Base-by-base conservation (phyloP, 2,888 invertebrate species). In the Tetrapedia diversipes region DNA sequence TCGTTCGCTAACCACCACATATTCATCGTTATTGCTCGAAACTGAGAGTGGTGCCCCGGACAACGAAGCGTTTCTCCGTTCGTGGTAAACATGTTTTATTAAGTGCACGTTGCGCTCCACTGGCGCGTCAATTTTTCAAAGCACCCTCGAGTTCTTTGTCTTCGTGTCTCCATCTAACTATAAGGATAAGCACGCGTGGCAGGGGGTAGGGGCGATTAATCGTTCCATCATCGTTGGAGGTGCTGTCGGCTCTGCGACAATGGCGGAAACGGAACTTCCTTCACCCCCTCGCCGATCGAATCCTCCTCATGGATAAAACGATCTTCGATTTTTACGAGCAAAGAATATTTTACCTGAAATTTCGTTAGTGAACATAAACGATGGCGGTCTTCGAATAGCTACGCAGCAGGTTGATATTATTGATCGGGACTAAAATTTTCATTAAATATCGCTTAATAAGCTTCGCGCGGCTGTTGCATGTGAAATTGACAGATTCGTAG, bases 61-160 rank as follows among this genome's bases (percentile, higher is more conserved):
- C 82, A 73, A 81, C 70, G 65, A 65, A 69, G 70, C 78, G 70
- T 80, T 84, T 77, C 80, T 84, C 77, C 61, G 80, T 82, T 68
- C 80, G 73, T 70, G 73, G 84, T 85, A 86, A 87, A 87, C 86
- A 86, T 86, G 81, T 86, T 83, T 86, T 83, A 84, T 86, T 85
- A 85, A 84, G 84, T 81, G 83, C 81, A 79, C 79, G 75, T 75
- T 85, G 75, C 82, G 81, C 84, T 84, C 77, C 78, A 77, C 51
- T 84, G 86, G 74, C 80, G 84, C 84, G 85, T 81, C 82, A 81
- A 87, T 86, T 87, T 86, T 85, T 87, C 86, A 86, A 83, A 82
- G 80, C 75, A 77, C 80, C 82, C 79, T 74, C 70, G 68, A 75
- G 82, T 84, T 81, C 85, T 86, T 87, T 86, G 86, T 87, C 86